These are phyloP conservation scores for Equus quagga DNA, from an alignment of 2,113 vertebrate species.

Conservation along the genomic window DNA sequence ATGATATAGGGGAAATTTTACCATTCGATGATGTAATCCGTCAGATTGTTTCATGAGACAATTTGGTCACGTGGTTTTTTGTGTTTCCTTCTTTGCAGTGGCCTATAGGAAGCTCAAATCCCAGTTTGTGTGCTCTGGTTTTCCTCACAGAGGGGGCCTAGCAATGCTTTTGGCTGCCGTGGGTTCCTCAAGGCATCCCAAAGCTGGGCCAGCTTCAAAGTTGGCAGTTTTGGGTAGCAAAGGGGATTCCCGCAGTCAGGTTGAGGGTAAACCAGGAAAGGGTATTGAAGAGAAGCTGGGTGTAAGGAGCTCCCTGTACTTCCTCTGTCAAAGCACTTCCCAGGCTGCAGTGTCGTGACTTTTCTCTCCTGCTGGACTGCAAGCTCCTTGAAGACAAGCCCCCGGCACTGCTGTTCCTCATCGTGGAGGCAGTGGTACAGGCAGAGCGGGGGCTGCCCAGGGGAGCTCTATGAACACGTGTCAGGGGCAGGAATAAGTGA, in stretches of 20 bases:
- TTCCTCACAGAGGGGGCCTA: background rate
- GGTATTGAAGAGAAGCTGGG: background rate
- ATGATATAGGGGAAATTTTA: no score
- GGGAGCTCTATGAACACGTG: background rate
- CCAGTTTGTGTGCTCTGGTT: background rate
- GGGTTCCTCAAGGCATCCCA: background rate
- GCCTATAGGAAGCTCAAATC: background rate
- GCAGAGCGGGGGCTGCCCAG: no score
- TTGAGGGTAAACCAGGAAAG: background rate
- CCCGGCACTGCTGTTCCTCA: fast-evolving
- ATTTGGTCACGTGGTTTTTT: no score
- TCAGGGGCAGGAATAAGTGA: background rate
- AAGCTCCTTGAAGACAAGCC: background rate
- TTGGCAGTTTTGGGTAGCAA: background rate
- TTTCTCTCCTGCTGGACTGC: background rate
- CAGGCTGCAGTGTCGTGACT: background rate
- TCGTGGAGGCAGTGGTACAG: fast-evolving
- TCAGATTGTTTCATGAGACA: background rate
- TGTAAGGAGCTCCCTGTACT: background rate
- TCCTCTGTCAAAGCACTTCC: no score
- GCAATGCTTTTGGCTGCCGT: background rate
- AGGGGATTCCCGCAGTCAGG: no score
- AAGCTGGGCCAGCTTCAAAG: background rate
- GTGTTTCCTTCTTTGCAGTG: background rate
- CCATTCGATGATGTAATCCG: background rate